phyloP scores from a whole-genome alignment of 2,113 vertebrate species.

The Ailurus styani region DNA sequence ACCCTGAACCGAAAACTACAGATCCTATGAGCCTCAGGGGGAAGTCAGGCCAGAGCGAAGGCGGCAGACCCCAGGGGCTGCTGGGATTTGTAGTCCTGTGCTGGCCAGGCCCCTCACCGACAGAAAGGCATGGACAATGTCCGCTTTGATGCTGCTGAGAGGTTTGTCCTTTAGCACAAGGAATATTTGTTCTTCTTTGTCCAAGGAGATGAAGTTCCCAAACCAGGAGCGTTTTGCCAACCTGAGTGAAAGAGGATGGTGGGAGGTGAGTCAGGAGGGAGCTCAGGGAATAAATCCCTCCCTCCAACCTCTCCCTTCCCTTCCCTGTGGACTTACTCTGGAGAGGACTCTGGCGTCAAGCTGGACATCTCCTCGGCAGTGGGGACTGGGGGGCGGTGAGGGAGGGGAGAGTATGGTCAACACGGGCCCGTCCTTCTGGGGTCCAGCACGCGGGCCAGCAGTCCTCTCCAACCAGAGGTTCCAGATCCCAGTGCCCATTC shows the following conservation, averaged over 20 bases:
- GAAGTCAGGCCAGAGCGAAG: not conserved
- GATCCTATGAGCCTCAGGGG: not conserved
- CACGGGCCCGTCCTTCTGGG: not conserved
- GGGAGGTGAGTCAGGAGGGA: not conserved
- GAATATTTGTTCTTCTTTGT: conserved; percentile 96
- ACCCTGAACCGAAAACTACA: not conserved
- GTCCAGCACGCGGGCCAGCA: not conserved
- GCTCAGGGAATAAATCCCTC: not conserved
- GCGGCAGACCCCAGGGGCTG: rapidly evolving
- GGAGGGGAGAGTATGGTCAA: not conserved
- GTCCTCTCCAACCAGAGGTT: not conserved
- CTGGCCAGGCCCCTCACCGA: conserved; percentile 83
- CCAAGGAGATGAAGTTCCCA: conserved; percentile 93
- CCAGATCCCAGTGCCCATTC: not conserved
- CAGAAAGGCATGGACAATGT: conserved; percentile 95
- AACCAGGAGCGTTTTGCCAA: conserved; percentile 96
- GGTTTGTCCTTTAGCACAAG: conserved; percentile 94
- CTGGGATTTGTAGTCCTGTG: not conserved
- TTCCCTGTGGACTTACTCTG: conserved; percentile 87
- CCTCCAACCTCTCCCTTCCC: too few relatives aligned
- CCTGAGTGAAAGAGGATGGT: conserved; percentile 70
- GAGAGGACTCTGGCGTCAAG: conserved; percentile 93
- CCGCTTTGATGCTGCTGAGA: conserved; percentile 94
- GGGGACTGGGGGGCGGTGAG: conserved; percentile 83
- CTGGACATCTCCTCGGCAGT: conserved; percentile 96